These are phyloP conservation scores for Melanostoma mellinum DNA, from an alignment of 2,888 invertebrate genomes.

Conservation along the genomic window DNA sequence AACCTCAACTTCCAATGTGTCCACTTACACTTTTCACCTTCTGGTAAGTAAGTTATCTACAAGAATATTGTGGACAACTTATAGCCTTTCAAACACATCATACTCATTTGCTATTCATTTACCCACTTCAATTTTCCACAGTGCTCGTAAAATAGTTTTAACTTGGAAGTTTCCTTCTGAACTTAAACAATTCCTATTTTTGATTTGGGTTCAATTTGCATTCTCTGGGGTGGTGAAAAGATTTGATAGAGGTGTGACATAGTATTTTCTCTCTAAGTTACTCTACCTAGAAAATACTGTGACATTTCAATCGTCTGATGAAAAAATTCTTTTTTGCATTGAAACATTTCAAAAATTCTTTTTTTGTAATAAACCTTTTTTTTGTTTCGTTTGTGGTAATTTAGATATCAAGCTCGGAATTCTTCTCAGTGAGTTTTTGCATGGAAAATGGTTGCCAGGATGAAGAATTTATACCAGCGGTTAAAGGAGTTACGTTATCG, in stretches of 20 bases:
- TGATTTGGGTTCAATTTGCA: constrained; percentile 29
- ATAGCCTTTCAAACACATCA: no score
- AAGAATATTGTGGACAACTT: no score
- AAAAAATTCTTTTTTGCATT: constrained; percentile 29
- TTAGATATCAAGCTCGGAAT: constrained; percentile 88
- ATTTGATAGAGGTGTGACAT: constrained; percentile 39
- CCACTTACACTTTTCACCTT: no score
- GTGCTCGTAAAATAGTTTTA: no score
- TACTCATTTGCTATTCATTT: no score
- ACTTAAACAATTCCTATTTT: neutral
- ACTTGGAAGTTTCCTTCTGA: neutral
- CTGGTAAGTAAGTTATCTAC: no score
- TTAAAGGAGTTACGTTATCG: constrained; percentile 86
- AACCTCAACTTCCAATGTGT: no score
- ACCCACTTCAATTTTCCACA: no score
- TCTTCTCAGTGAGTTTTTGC: constrained; percentile 88
- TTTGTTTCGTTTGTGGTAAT: constrained; percentile 75
- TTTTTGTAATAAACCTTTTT: neutral
- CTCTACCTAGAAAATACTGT: constrained; percentile 3
- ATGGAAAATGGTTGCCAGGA: constrained; percentile 83
- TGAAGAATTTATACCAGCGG: constrained; percentile 87
- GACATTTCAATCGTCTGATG: constrained; percentile 30
- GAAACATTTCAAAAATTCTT: constrained; percentile 3
- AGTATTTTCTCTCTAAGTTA: constrained; percentile 3
- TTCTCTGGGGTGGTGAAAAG: neutral